Base-by-base conservation (phyloP, 2,797 vertebrate species). In the Tinamus major region DNA sequence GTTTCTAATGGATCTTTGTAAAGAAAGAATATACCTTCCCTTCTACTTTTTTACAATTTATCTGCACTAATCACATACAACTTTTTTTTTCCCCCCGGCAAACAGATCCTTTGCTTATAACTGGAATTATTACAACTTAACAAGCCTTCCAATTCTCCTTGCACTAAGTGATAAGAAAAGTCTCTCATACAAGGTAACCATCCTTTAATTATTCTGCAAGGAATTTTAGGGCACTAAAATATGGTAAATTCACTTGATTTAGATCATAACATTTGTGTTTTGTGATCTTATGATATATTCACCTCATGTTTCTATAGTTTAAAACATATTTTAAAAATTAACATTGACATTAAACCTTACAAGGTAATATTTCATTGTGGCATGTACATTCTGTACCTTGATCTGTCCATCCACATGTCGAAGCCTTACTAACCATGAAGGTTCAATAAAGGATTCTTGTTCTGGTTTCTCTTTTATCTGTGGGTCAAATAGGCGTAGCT, bases 381-480 rank as follows among this genome's bases (percentile, higher is more conserved):
- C 71, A 94, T 83, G 48, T 6, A 29, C 24, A 27, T 39, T 58
- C 26, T 96, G 77, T 95, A 99, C 99, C 98, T 98, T 98, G 48
- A 99, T 98, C 97, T 99, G 99, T 26, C 97, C 97, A 85, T 99
- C 98, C 87, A 99, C 90, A 3, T 97, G 98, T 75, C 97, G 97
- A 87, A 99, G 98, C 33, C 97, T 98, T n/a, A 97, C 92, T 84
- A 99, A 94, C 99, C 99, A 99, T 1, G 97, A 90, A 0, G 99
- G 99, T 72, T 99, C 98, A 59, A 98, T 89, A 44, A 98, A 98
- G 69, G 98, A 92, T 94, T 99, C 99, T 97, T 99, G 98, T 48
- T 99, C 99, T 1, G 99, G 99, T 39, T 98, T 99, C 94, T 99
- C 99, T 86, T 98, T 99, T 84, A 99, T 97, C 97, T 99, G 99